Conservation (phyloP, 2,797 vertebrate species). For the Diplodus puntazzo region DNA sequence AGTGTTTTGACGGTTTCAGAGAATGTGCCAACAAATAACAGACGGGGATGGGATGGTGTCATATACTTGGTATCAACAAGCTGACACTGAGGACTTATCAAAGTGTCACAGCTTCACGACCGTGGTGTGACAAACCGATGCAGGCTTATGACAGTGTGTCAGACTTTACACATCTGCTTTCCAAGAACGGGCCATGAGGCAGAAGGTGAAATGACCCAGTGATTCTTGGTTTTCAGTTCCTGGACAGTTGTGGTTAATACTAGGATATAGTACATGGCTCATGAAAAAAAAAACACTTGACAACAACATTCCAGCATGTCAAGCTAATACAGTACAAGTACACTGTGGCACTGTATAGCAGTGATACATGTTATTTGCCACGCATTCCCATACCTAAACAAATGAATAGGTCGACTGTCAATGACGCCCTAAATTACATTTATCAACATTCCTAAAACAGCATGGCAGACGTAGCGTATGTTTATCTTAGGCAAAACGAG, state of each 20-base stretch:
- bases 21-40: constrained; percentile 59
- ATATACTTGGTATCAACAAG: constrained; percentile 50
- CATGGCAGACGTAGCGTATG: no score
- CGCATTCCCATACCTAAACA: no score
- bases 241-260: constrained; percentile 13
- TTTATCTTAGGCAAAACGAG: no score
- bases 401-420: no score
- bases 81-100: constrained; percentile 66
- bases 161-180: constrained; percentile 32
- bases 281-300: background rate
- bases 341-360: background rate
- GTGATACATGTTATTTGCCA: constrained; percentile 6
- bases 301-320: constrained; percentile 1
- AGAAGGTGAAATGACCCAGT: constrained; percentile 8
- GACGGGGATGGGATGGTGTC: constrained; percentile 60
- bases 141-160: constrained; percentile 37
- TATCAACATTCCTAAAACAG: no score
- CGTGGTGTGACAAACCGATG: constrained; percentile 27
- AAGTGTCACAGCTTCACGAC: constrained; percentile 58
- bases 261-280: background rate
- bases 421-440: no score
- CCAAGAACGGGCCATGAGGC: constrained; percentile 17
- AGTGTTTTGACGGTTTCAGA: constrained; percentile 70
- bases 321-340: constrained; percentile 7
- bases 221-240: constrained; percentile 14